Evolutionary conservation across 2,888 invertebrate genomes (phyloP).

Genomic region (Platynereis dumerilii): DNA sequence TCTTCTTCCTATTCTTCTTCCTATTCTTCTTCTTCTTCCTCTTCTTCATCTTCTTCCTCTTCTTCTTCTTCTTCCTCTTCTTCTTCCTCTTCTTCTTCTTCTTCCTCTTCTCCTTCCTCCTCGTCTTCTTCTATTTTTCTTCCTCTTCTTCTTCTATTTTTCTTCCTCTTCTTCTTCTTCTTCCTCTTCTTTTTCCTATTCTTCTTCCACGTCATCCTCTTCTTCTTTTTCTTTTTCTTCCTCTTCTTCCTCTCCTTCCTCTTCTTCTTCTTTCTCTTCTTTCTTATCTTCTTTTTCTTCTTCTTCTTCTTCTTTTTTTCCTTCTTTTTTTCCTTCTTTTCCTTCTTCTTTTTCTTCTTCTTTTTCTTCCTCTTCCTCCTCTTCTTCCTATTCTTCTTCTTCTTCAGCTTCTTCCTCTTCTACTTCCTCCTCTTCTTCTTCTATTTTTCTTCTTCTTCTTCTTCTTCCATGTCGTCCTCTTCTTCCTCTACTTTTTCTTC

Average conservation of each 20-base stretch:
- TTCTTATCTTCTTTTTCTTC: neutral
- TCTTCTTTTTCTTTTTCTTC: slow-evolving; percentile 20
- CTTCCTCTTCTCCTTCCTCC: slow-evolving; percentile 3
- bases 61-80: slow-evolving; percentile 15
- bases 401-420: too few relatives aligned
- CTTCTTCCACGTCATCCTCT: neutral
- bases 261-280: neutral
- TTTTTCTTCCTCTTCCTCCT: slow-evolving; percentile 7
- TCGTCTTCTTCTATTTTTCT: slow-evolving; percentile 12
- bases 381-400: too few relatives aligned
- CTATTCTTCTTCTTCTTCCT: too few relatives aligned
- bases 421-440: slow-evolving; percentile 5
- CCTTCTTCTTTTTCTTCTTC: neutral
- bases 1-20: too few relatives aligned
- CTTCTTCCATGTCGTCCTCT: neutral
- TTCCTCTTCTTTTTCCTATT: slow-evolving; percentile 9
- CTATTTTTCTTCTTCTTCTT: slow-evolving; percentile 1
- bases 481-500: slow-evolving; percentile 4
- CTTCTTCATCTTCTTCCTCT: too few relatives aligned
- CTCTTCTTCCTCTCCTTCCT: slow-evolving; percentile 11
- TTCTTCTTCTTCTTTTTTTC: neutral
- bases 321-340: too few relatives aligned
- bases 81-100: slow-evolving; percentile 14
- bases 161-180: slow-evolving; percentile 11
- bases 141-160: slow-evolving; percentile 6